Conservation (phyloP, 2,888 invertebrate genomes). For the Deilephila elpenor region DNA sequence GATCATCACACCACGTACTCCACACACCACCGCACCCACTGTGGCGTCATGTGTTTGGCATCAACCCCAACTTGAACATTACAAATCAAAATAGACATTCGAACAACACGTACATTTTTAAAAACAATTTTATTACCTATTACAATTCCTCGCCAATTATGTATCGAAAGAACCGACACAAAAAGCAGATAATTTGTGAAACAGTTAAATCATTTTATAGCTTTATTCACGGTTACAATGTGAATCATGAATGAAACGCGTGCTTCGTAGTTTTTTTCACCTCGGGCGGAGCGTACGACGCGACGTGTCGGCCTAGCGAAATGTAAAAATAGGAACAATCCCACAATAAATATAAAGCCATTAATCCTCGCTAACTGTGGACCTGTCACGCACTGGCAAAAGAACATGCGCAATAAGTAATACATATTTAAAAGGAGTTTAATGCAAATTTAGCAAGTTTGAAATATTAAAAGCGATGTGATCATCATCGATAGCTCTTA, state of each 20-base stretch:
- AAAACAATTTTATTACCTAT: neutral
- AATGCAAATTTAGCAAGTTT: neutral
- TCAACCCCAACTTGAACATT: neutral
- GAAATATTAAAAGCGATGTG: conserved; percentile 1
- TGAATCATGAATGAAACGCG: conserved; percentile 12
- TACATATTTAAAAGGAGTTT: neutral
- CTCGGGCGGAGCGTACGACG: neutral
- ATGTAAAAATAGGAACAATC: neutral
- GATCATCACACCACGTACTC: conserved; percentile 6
- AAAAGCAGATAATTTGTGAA: conserved; percentile 32
- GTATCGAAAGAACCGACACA: neutral
- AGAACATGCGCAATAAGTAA: neutral
- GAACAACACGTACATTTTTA: neutral
- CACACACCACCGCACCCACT: neutral
- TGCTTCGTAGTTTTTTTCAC: neutral
- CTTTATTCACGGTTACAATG: conserved; percentile 18
- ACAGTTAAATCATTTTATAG: conserved; percentile 33
- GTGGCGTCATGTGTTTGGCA: neutral
- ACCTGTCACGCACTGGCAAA: neutral
- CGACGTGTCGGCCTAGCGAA: neutral
- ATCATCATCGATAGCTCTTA: conserved; percentile 3
- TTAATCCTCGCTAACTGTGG: neutral
- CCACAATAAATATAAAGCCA: neutral
- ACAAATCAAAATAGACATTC: neutral
- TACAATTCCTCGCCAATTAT: neutral